Percentiles rank a stretch among this genome's conserved stretches.
phyloP scores from a whole-genome alignment of 2,888 invertebrate genomes.

The Chrysolina haemoptera region DNA sequence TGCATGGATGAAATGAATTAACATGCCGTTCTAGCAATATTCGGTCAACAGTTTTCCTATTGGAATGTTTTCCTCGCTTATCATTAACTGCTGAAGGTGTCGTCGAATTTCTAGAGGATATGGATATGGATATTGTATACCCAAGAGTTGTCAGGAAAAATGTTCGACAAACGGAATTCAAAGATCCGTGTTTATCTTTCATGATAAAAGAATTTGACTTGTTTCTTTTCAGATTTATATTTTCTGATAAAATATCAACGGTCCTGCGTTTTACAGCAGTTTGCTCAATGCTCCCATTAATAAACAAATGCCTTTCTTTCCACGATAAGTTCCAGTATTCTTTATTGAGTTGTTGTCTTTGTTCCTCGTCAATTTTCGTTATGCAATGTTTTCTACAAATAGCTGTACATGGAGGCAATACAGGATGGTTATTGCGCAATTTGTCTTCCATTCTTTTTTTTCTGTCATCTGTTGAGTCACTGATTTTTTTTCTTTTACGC shows the following conservation, averaged over 20 bases:
- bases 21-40: constrained; percentile 9
- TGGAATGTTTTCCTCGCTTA: constrained; percentile 16
- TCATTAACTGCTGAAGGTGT: not conserved
- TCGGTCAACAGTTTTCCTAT: constrained; percentile 8
- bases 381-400: constrained; percentile 33
- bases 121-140: constrained; percentile 3
- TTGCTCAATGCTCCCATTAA: constrained; percentile 36
- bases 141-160: constrained; percentile 18
- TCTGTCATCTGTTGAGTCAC: constrained; percentile 17
- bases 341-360: constrained; percentile 32
- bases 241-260: constrained; percentile 2
- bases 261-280: constrained; percentile 7
- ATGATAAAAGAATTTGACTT: constrained; percentile 32
- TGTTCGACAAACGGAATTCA: constrained; percentile 12
- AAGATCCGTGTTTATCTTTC: constrained; percentile 18
- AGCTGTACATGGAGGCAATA: constrained; percentile 32
- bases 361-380: constrained; percentile 28
- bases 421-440: constrained; percentile 22
- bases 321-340: constrained; percentile 35
- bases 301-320: constrained; percentile 33
- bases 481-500: constrained; percentile 24
- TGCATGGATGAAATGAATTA: constrained; percentile 19
- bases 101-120: constrained; percentile 2
- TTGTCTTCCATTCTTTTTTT: constrained; percentile 25
- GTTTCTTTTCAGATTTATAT: constrained; percentile 33